Evolutionary conservation across 2,888 invertebrate genomes (phyloP), one percentile per base, ranked within the genome.

Genomic region (Ptychoptera contaminata): DNA sequence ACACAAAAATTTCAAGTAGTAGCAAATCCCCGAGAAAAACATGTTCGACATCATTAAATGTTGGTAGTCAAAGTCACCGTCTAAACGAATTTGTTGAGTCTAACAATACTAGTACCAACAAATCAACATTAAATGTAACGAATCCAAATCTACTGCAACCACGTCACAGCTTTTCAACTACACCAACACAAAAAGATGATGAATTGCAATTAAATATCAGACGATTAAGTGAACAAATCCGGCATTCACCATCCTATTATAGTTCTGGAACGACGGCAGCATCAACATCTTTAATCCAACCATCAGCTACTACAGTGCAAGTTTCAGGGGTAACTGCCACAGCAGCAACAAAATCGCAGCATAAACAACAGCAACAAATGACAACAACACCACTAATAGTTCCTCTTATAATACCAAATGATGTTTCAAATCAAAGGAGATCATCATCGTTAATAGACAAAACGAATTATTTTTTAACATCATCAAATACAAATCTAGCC

Each of bases 131-230:
- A 31, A 57, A 55, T 46, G 59, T 60, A 2, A 53, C 53, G 16
- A 58, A 56, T 52, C 53, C 57, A 3, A 56, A 57, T 46, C 48
- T 58, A 29, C 50, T 62, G 14, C 61, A 59, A 44, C 54, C 58
- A 4, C 57, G 63, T n/a, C 64, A 62, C 43, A 62, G 62, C 51
- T 62, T 63, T 45, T 58, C 63, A 14, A 58, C 62, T 15, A 46
- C 48, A 11, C 37, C 40, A 9, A 45, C 50, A 12, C 51, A 54
- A 45, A 55, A 56, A 6, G 58, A 55, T 37, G 58, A 64, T 30
- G 64, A 63, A 48, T 47, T 63, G 2, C 63, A 61, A 47, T 49
- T 64, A 6, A 64, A 62, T 48, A 63, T 64, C 35, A 57, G 63
- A 31, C 56, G 63, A 15, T 48, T 64, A 14, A 63, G 63, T 16